A percentile compares a stretch with the other conserved stretches of the same genome.
Evolutionary conservation across 2,888 invertebrate genomes (phyloP).

Genomic region (Tillus elongatus): DNA sequence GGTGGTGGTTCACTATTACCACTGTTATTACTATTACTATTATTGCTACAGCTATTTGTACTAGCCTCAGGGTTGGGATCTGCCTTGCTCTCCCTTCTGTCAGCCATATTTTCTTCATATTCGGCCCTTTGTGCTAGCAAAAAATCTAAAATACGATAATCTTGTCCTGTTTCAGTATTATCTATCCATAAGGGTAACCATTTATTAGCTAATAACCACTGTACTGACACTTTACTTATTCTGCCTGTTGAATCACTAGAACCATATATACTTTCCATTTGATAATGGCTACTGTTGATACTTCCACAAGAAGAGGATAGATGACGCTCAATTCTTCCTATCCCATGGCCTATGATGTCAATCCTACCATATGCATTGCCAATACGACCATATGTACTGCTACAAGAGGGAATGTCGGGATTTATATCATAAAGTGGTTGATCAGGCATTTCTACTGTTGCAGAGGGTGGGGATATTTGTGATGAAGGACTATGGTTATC

Average conservation of each 20-base stretch:
- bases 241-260: constrained; percentile 39
- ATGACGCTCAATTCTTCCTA: constrained; percentile 50
- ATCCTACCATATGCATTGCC: constrained; percentile 46
- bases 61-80: not conserved
- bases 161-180: constrained; percentile 44
- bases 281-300: constrained; percentile 41
- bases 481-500: constrained; percentile 34
- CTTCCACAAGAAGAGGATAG: constrained; percentile 60
- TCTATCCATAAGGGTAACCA: constrained; percentile 56
- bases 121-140: constrained; percentile 34
- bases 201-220: constrained; percentile 58
- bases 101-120: constrained; percentile 21
- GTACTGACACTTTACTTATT: constrained; percentile 53
- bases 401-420: constrained; percentile 29
- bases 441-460: constrained; percentile 25
- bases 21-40: not conserved
- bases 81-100: constrained; percentile 8
- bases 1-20: not conserved
- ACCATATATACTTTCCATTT: constrained; percentile 41
- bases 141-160: constrained; percentile 38
- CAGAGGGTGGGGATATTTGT: constrained; percentile 13
- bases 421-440: constrained; percentile 27
- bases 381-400: constrained; percentile 38
- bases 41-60: not conserved
- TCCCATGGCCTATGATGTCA: constrained; percentile 45